Evolutionary conservation across 1,140 invertebrate species (phyloP).

Genomic region (Bombyx mori): ASM3026992v2 NC_085122.1:9876501-9877000

Average conservation of each 20-base stretch:
- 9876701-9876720: conserved; percentile 48
- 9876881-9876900: no score
- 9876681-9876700: conserved; percentile 44
- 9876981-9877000: no score
- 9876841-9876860: background rate
- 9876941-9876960: no score
- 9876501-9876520: conserved; percentile 15
- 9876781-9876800: conserved; percentile 34
- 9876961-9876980: no score
- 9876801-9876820: conserved; percentile 68
- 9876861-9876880: no score
- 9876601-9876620: conserved; percentile 37
- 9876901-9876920: no score
- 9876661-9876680: conserved; percentile 31
- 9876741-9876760: conserved; percentile 65
- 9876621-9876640: conserved; percentile 41
- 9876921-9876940: no score
- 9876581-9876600: conserved; percentile 38
- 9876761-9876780: conserved; percentile 51
- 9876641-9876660: conserved; percentile 20
- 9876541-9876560: conserved; percentile 17
- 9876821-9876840: conserved; percentile 2
- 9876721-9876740: conserved; percentile 47
- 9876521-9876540: conserved; percentile 6
- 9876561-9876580: conserved; percentile 31